Conservation (phyloP, 1,140 invertebrate genomes). For the Parasteatoda tepidariorum region DNA sequence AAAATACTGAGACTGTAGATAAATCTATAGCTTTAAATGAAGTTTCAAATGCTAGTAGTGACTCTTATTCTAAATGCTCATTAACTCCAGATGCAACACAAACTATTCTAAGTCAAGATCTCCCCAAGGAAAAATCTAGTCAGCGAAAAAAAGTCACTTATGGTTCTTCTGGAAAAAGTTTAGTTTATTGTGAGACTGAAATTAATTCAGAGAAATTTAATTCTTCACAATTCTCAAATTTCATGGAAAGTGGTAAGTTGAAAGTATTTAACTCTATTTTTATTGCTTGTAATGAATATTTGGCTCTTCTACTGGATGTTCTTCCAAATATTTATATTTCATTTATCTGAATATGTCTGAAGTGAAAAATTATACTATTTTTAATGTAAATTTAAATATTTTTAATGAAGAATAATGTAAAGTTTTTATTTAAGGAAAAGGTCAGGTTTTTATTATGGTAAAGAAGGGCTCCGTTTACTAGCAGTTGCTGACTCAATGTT, state of each 20-base stretch:
- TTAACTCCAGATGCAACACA: constrained; percentile 8
- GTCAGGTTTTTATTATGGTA: too few species aligned
- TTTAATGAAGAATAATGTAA: too few species aligned
- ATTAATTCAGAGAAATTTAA: constrained; percentile 44
- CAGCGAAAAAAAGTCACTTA: constrained; percentile 17
- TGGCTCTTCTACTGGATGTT: neutral
- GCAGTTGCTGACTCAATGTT: too few species aligned
- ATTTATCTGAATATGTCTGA: too few species aligned
- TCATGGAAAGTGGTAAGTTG: constrained; percentile 25
- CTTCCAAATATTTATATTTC: too few species aligned
- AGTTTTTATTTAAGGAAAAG: too few species aligned
- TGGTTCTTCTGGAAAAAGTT: constrained; percentile 3
- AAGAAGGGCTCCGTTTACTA: too few species aligned
- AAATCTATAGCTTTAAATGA: constrained; percentile 26
- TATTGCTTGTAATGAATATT: neutral
- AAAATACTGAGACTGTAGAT: neutral
- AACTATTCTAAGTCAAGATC: constrained; percentile 24
- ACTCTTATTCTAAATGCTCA: constrained; percentile 19
- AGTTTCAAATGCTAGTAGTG: neutral
- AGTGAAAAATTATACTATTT: too few species aligned
- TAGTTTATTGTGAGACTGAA: constrained; percentile 33
- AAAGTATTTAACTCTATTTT: neutral
- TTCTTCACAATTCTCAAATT: constrained; percentile 21
- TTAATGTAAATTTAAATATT: too few species aligned
- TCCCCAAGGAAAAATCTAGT: constrained; percentile 36